Base-by-base conservation (phyloP, 2,888 invertebrate species). In the Tineola bisselliella region DNA sequence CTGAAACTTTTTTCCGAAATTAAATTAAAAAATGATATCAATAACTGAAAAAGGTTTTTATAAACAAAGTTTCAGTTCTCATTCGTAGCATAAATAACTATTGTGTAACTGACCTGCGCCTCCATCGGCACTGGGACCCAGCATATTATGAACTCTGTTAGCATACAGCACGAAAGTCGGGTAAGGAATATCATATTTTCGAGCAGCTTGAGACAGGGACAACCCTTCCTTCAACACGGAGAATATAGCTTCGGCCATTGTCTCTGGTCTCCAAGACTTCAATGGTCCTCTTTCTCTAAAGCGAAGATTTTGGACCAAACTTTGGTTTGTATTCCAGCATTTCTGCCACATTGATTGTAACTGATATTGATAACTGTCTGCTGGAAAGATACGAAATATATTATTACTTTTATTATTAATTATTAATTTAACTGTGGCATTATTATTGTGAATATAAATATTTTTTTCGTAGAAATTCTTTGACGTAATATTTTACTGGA, bases 321-420 rank as follows among this genome's bases (percentile, higher is more conserved):
- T 94, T 82, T 96, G 96, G 81, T 95, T 95, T 67, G 95, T 95
- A 82, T 94, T 96, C 96, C 96, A 96, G 82, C 96, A 96, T 81
- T 96, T 96, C 84, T 96, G 96, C 96, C 96, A 96, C 93, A 96
- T 94, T 62, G 94, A 95, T 83, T 96, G 96, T 78, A 96, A 88
- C 83, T 96, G 96, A 84, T 96, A 96, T 84, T 96, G 96, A 90
- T 96, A 96, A 89, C 95, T 95, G 90, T 95, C 95, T 92, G 93
- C 91, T 93, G 92, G 77, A 86, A 80, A 70, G 68, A 79, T 69
- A 54, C 54, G 25, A 54, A 25, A 25, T 1, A 11, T 6, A 12
- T 8, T n/a, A 25, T 54, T 25, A 25, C 6, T 25, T 54, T 25
- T 12, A 6, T 54, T 38, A 38, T 38, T 38, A 38, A 3, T 10